phyloP scores from a whole-genome alignment of 2,888 invertebrate genomes.

The Eilema caniola region DNA sequence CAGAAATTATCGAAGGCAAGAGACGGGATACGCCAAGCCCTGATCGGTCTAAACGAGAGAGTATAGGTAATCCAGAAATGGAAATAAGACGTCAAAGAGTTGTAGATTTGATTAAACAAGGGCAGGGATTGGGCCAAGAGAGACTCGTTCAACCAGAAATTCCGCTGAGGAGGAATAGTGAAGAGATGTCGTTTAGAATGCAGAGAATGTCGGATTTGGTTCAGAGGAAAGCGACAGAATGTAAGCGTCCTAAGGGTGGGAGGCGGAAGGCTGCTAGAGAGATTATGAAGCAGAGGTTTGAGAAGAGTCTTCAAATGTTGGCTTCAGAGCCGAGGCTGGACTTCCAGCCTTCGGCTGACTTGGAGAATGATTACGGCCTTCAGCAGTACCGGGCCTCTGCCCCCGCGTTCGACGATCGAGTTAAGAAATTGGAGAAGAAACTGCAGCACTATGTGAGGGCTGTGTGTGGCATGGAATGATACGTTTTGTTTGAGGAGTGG shows the following conservation, averaged over 20 bases:
- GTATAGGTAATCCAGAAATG: slow-evolving; percentile 72
- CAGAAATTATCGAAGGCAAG: slow-evolving; percentile 76
- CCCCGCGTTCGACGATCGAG: slow-evolving; percentile 94
- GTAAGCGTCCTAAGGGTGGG: slow-evolving; percentile 65
- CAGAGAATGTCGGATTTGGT: slow-evolving; percentile 91
- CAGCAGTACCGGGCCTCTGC: slow-evolving; percentile 95
- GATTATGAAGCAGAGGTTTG: slow-evolving; percentile 93
- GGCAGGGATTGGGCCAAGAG: slow-evolving; percentile 56
- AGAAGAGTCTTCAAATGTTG: slow-evolving; percentile 95
- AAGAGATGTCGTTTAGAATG: slow-evolving; percentile 87
- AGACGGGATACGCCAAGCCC: slow-evolving; percentile 66
- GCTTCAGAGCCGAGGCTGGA: slow-evolving; percentile 91
- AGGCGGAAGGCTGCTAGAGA: slow-evolving; percentile 81
- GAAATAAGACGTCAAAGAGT: slow-evolving; percentile 71
- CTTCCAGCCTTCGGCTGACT: slow-evolving; percentile 87
- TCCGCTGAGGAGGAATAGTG: slow-evolving; percentile 64
- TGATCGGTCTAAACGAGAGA: slow-evolving; percentile 65
- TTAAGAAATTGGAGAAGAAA: slow-evolving; percentile 90
- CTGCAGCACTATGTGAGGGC: slow-evolving; percentile 82
- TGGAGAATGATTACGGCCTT: slow-evolving; percentile 93
- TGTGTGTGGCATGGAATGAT: slow-evolving; percentile 73
- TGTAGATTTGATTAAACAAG: slow-evolving; percentile 65
- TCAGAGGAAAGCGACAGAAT: slow-evolving; percentile 89
- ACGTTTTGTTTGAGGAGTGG: slow-evolving; percentile 29
- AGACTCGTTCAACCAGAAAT: slow-evolving; percentile 53